Conservation (phyloP, 2,888 invertebrate genomes). For the Drosophila meridiana region DNA sequence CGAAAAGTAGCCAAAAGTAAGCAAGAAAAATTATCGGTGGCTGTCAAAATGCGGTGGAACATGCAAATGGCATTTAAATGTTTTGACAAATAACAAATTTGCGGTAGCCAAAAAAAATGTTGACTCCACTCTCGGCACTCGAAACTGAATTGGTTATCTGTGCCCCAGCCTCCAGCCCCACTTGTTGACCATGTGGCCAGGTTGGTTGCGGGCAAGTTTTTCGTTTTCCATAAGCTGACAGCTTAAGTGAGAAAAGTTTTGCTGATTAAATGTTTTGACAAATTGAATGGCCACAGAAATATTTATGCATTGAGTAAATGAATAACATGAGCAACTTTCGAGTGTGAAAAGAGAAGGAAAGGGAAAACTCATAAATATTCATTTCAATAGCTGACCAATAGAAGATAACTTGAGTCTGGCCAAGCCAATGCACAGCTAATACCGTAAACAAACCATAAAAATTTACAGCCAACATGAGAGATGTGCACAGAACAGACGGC, state of each 20-base stretch:
- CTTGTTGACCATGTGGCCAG: background rate
- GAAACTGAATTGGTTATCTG: slow-evolving; percentile 11
- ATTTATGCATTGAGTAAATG: slow-evolving; percentile 36
- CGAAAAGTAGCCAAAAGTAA: slow-evolving; percentile 60
- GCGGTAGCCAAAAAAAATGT: slow-evolving; percentile 66
- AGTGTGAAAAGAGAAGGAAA: slow-evolving; percentile 5
- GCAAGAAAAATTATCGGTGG: slow-evolving; percentile 66
- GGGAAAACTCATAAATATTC: slow-evolving; percentile 9
- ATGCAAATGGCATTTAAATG: slow-evolving; percentile 79
- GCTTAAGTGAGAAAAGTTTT: slow-evolving; percentile 77
- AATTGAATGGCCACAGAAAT: slow-evolving; percentile 61
- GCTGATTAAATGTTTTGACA: slow-evolving; percentile 79
- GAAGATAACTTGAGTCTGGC: slow-evolving; percentile 18
- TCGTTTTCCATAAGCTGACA: slow-evolving; percentile 61
- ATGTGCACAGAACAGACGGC: background rate
- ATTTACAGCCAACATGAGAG: slow-evolving; percentile 7
- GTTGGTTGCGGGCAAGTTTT: slow-evolving; percentile 53
- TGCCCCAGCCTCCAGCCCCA: background rate
- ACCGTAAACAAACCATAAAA: slow-evolving; percentile 39
- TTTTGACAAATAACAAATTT: slow-evolving; percentile 81
- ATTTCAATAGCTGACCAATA: slow-evolving; percentile 18
- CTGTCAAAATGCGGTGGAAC: slow-evolving; percentile 68
- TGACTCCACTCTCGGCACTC: slow-evolving; percentile 46
- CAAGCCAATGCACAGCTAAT: slow-evolving; percentile 8
- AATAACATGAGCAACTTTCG: slow-evolving; percentile 18